phyloP scores from a whole-genome alignment of 2,888 invertebrate genomes.

The Spatulosminthurus flaviceps region DNA sequence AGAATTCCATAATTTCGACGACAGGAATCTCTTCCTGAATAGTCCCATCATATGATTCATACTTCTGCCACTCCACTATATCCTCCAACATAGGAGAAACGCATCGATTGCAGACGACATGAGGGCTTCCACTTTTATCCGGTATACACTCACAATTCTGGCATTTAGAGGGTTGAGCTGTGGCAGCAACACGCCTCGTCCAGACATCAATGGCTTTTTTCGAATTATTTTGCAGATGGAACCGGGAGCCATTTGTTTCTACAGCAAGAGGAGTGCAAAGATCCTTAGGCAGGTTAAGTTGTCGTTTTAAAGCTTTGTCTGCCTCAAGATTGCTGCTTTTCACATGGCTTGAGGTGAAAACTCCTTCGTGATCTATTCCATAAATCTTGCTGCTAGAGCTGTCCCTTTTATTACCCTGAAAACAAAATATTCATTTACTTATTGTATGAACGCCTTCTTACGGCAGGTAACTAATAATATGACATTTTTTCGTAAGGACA shows the following conservation, averaged over 20 bases:
- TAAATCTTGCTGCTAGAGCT: slow-evolving; percentile 57
- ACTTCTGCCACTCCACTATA: slow-evolving; percentile 56
- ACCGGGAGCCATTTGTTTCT: slow-evolving; percentile 66
- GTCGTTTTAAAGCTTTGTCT: slow-evolving; percentile 64
- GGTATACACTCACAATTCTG: slow-evolving; percentile 67
- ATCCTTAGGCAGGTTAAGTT: slow-evolving; percentile 66
- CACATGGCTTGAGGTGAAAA: slow-evolving; percentile 65
- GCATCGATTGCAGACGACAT: slow-evolving; percentile 66
- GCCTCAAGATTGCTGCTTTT: slow-evolving; percentile 62
- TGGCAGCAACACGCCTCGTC: slow-evolving; percentile 65
- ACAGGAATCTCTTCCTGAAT: slow-evolving; percentile 2
- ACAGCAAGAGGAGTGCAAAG: slow-evolving; percentile 66
- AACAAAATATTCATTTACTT: too few species aligned
- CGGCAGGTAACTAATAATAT: too few species aligned
- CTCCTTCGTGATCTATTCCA: slow-evolving; percentile 65
- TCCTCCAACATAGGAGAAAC: slow-evolving; percentile 64
- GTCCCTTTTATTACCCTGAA: slow-evolving; percentile 40
- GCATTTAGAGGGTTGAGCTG: slow-evolving; percentile 66
- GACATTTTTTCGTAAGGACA: too few species aligned
- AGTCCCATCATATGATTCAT: slow-evolving; percentile 51
- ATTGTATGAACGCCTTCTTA: background rate
- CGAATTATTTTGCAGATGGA: slow-evolving; percentile 65
- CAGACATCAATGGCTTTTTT: slow-evolving; percentile 66
- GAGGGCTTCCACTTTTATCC: slow-evolving; percentile 66
- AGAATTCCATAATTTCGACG: slow-evolving; percentile 24